Evolutionary conservation across 2,113 vertebrate genomes (phyloP).

Genomic region (Bufo bufo): DNA sequence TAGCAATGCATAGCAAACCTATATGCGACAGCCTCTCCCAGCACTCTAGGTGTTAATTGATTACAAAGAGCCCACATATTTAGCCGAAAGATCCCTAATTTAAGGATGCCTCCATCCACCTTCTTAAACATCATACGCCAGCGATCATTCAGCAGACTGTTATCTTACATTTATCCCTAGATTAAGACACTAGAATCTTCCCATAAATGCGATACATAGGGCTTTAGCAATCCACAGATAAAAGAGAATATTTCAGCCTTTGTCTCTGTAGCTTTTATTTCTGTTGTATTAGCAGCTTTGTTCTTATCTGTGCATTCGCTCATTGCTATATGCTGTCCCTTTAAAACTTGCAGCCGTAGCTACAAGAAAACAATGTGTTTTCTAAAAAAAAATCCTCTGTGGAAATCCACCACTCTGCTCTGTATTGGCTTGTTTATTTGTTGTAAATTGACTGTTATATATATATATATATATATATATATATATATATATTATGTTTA

Average conservation of each 20-base stretch:
- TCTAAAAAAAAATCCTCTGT: not conserved
- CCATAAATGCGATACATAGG: not conserved
- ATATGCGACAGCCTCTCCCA: not conserved
- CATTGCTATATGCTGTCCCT: not conserved
- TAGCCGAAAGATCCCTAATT: conserved; percentile 18
- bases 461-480: not conserved
- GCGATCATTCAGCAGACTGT: conserved; percentile 16
- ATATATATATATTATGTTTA: not conserved
- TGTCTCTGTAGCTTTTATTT: conserved; percentile 29
- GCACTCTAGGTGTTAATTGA: conserved; percentile 45
- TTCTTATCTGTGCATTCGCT: not conserved
- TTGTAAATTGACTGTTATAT: not conserved
- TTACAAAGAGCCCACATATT: conserved; percentile 47
- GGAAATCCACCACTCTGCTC: not conserved
- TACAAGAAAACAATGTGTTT: not conserved
- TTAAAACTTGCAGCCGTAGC: not conserved
- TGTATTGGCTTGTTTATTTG: no score
- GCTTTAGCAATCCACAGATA: not conserved
- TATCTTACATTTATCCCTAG: conserved; percentile 40
- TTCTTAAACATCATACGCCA: conserved; percentile 37
- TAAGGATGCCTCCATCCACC: conserved; percentile 32
- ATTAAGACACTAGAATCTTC: not conserved
- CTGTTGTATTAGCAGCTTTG: not conserved
- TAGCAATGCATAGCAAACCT: not conserved
- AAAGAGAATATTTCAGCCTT: conserved; percentile 6